Base-by-base conservation (phyloP, 1,140 invertebrate species). In the Achatina immaculata region DNA sequence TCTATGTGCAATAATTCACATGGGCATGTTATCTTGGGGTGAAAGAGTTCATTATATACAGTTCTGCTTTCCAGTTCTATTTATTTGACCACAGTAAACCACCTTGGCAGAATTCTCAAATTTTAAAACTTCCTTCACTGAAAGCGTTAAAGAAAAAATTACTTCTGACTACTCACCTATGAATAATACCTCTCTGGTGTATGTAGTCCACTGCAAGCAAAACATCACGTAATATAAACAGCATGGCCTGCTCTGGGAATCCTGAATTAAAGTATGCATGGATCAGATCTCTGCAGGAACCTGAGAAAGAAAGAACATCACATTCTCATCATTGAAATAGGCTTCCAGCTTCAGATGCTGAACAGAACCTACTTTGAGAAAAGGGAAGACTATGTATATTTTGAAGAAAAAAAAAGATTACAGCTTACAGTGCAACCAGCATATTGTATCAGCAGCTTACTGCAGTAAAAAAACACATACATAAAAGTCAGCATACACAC, bases 101-200 rank as follows among this genome's bases (percentile, higher is more conserved):
- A n/a, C n/a, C n/a, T n/a, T n/a, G n/a, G n/a, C n/a, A n/a, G n/a
- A n/a, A n/a, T n/a, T n/a, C n/a, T n/a, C n/a, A n/a, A n/a, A n/a
- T n/a, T n/a, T n/a, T n/a, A n/a, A n/a, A n/a, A n/a, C n/a, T n/a
- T n/a, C n/a, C n/a, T n/a, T n/a, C n/a, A n/a, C n/a, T n/a, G n/a
- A n/a, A n/a, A n/a, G n/a, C n/a, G n/a, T n/a, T n/a, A n/a, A n/a
- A n/a, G n/a, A n/a, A n/a, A n/a, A n/a, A n/a, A n/a, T n/a, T n/a
- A n/a, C n/a, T n/a, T n/a, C n/a, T n/a, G n/a, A 76, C 7, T 11
- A 82, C 81, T 81, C 86, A 95, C 94, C 96, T 95, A 89, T 97
- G 96, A 87, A 98, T 96, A 89, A 95, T 95, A 80, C 95, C 94
- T 90, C 94, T 94, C 81, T 93, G 93, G 90, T 97, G 96, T 81